Base-by-base conservation (phyloP, 2,797 vertebrate genomes). In the Alauda arvensis region DNA sequence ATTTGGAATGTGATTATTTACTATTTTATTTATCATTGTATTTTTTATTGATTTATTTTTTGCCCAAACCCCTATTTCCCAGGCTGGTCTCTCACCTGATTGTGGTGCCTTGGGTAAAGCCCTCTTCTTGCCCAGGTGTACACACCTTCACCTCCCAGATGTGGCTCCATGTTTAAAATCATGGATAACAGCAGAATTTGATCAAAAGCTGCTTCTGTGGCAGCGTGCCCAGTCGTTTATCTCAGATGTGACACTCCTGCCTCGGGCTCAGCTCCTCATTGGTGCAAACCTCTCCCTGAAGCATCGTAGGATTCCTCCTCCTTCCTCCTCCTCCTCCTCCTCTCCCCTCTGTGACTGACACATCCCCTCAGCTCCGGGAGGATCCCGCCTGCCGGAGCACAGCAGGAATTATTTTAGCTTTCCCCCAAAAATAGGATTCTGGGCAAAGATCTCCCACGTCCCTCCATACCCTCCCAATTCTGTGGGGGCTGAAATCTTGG, bases 371-470 rank as follows among this genome's bases (percentile, higher is more conserved):
- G 78, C 76, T 77, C 90, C 8, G 24, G 87, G 90, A 93, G 68
- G 84, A 77, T 87, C 78, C 88, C 15, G 0, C 16, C 17, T 52
- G 40, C 81, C 29, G 40, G 65, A 43, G 61, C 75, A 51, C 77
- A 79, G 85, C 75, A 68, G 91, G 83, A 88, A 83, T 86, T 93
- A 84, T 93, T 94, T 91, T 65, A 56, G 89, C 37, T 8, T 78
- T 31, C 56, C 52, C 80, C 90, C 70, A 57, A 83, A 93, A 94
- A 92, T 92, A 94, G 84, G 84, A 92, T 87, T 88, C 39, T 78
- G 78, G 84, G 86, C 49, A 75, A 52, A 85, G 85, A 91, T 76
- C 84, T 91, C 69, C 77, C 16, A 10, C 28, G 21, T 84, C 55
- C 24, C 55, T 51, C 67, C 2, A 3, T 76, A 53, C 80, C 70